A percentile compares a stretch with the other conserved stretches of the same genome.
These are phyloP conservation scores for Paramormyrops hopkinsi DNA, from an alignment of 2,797 vertebrate genomes.

Conservation along the genomic window DNA sequence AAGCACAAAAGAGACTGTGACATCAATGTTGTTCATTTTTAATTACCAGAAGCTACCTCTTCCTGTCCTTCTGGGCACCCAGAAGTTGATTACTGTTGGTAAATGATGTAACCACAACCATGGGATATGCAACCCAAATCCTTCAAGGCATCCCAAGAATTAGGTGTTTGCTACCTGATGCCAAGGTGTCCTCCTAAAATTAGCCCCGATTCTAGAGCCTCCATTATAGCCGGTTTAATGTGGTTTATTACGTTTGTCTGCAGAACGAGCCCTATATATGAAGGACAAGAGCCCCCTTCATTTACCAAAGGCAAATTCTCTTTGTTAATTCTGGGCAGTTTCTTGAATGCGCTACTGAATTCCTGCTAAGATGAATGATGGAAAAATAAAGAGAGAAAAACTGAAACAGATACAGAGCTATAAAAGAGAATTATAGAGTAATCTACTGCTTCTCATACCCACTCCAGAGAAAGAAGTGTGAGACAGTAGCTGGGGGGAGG, in stretches of 20 bases:
- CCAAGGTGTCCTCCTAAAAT: not conserved
- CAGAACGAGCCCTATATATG: not conserved
- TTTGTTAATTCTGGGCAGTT: not conserved
- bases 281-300: not conserved
- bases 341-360: not conserved
- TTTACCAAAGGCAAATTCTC: not conserved
- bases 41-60: not conserved
- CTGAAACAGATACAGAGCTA: not conserved
- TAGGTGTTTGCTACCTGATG: not conserved
- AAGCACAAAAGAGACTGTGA: slow-evolving; percentile 26
- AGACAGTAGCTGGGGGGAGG: not conserved
- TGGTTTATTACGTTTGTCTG: not conserved
- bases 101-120: not conserved
- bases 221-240: not conserved
- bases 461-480: not conserved
- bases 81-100: not conserved
- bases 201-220: not conserved
- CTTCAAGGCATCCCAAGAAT: not conserved
- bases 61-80: not conserved
- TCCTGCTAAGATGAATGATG: not conserved
- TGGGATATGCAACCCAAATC: not conserved
- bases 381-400: not conserved
- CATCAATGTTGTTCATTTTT: not conserved
- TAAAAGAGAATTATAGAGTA: not conserved
- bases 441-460: not conserved